phyloP scores from a whole-genome alignment of 2,888 invertebrate species.

The Cheilosia variabilis region DNA sequence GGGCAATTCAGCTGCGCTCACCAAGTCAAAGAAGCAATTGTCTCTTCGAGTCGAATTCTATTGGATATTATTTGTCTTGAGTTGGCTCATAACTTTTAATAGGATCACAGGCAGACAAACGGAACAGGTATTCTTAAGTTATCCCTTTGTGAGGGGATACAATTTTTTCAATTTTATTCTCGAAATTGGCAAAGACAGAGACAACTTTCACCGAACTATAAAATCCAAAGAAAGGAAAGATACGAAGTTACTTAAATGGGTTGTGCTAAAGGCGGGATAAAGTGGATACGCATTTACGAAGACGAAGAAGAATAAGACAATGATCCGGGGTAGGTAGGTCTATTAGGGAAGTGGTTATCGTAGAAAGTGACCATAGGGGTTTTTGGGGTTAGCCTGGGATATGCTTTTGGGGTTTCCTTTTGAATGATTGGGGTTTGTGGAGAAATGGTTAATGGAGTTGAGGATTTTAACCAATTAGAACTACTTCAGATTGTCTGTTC shows the following conservation, averaged over 20 bases:
- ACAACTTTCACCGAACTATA: not conserved
- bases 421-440: not conserved
- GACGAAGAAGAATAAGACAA: not conserved
- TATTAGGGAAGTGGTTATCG: not conserved
- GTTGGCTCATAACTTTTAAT: slow-evolving; percentile 60
- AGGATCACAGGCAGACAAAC: slow-evolving; percentile 14
- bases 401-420: slow-evolving; percentile 5
- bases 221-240: not conserved
- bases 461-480: slow-evolving; percentile 9
- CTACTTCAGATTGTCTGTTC: not conserved
- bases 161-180: slow-evolving; percentile 41
- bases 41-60: slow-evolving; percentile 38
- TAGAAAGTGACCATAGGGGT: slow-evolving; percentile 9
- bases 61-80: slow-evolving; percentile 37
- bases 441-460: slow-evolving; percentile 3
- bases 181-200: slow-evolving; percentile 36
- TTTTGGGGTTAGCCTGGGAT: slow-evolving; percentile 20
- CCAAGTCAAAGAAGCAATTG: slow-evolving; percentile 42
- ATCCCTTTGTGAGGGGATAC: slow-evolving; percentile 14
- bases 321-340: not conserved
- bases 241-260: slow-evolving; percentile 16
- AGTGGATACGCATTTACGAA: slow-evolving; percentile 4
- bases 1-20: not conserved
- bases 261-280: not conserved
- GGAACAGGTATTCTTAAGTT: not conserved